A percentile compares a stretch with the other conserved stretches of the same genome.
Conservation (phyloP, 2,797 vertebrate species). For the Odontamblyopus rebecca region DNA sequence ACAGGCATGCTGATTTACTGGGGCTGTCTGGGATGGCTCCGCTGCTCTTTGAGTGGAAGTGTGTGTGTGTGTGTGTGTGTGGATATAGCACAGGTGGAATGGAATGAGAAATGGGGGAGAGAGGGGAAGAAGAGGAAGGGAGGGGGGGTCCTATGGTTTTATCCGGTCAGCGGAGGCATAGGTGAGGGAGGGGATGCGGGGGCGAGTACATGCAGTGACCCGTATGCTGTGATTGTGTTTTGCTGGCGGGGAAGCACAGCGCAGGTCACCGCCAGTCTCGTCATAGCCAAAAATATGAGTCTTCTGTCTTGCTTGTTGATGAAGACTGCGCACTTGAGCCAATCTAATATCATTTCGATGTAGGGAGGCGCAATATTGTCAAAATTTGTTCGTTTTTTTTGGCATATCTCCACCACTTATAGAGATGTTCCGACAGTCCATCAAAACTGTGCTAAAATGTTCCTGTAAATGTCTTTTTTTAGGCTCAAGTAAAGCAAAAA, state of each 20-base stretch:
- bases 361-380: too few species aligned
- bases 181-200: slow-evolving; percentile 32
- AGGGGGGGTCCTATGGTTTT: slow-evolving; percentile 34
- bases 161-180: slow-evolving; percentile 41
- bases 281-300: slow-evolving; percentile 23
- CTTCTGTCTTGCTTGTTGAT: background rate
- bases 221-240: slow-evolving; percentile 47
- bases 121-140: background rate
- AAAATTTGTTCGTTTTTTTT: too few species aligned
- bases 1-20: slow-evolving; percentile 74
- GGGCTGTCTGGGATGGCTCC: slow-evolving; percentile 50
- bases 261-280: slow-evolving; percentile 44
- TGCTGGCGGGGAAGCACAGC: slow-evolving; percentile 40
- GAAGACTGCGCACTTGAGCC: background rate
- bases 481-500: too few species aligned
- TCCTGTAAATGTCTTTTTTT: too few species aligned
- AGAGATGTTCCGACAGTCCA: too few species aligned
- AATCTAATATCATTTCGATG: too few species aligned
- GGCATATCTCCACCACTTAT: too few species aligned
- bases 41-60: slow-evolving; percentile 9
- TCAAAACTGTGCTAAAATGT: too few species aligned
- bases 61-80: slow-evolving; percentile 23
- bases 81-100: slow-evolving; percentile 48
- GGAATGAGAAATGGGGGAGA: slow-evolving; percentile 35
- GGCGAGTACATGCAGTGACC: slow-evolving; percentile 42